Evolutionary conservation across 2,888 invertebrate species (phyloP).

Genomic region (Sminthurinus aureus): DNA sequence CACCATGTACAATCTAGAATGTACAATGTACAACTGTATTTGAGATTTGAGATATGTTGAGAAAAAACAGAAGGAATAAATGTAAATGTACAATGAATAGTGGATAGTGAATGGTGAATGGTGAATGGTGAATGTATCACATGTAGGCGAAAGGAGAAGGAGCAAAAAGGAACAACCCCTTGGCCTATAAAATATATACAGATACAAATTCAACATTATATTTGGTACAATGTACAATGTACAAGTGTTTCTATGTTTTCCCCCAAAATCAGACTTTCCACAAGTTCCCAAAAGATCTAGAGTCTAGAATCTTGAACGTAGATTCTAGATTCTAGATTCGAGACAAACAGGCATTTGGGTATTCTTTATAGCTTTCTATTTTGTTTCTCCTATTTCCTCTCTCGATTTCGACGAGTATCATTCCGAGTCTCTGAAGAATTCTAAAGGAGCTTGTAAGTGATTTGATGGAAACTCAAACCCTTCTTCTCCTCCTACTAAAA

Average conservation of each 20-base stretch:
- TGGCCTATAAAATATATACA: neutral
- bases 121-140: no score
- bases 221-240: neutral
- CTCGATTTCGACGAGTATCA: slow-evolving; percentile 17
- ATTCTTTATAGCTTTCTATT: slow-evolving; percentile 38
- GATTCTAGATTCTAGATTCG: no score
- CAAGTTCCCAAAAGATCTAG: slow-evolving; percentile 25
- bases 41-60: neutral
- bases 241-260: neutral
- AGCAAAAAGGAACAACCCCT: neutral
- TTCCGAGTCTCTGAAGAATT: slow-evolving; percentile 33
- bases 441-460: slow-evolving; percentile 32
- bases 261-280: slow-evolving; percentile 21
- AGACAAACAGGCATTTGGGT: slow-evolving; percentile 34
- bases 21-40: no score
- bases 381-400: neutral
- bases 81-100: neutral
- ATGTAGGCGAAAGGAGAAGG: neutral
- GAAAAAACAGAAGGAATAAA: neutral
- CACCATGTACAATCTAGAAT: neutral
- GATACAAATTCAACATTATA: neutral
- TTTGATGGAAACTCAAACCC: slow-evolving; percentile 37
- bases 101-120: no score
- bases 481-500: slow-evolving; percentile 4
- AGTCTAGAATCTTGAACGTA: neutral